Base-by-base conservation (phyloP, 2,797 vertebrate genomes). In the Lophura swinhoii region DNA sequence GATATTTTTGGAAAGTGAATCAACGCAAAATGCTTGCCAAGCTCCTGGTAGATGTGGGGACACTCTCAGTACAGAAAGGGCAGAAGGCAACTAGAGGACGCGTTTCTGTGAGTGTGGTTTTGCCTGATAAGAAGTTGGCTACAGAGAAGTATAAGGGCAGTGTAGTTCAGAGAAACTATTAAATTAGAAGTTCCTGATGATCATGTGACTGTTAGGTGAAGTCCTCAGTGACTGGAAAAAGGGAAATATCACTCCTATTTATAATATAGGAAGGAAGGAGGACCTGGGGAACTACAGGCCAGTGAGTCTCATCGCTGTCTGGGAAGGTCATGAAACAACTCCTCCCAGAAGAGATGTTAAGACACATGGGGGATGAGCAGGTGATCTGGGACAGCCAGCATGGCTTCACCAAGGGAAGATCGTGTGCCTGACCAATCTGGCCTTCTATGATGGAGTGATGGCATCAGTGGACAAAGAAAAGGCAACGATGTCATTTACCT, bases 51-150 rank as follows among this genome's bases (percentile, higher is more conserved):
- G 44, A 29, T 22, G 62, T 35, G 39, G 14, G 48, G 12, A 60
- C 43, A 21, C 66, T 96, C n/a, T 56, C 46, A 31, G 24, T 13
- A 24, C 31, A 73, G 75, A 85, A 93, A 88, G 78, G 48, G 44
- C 76, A 71, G 29, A 77, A 83, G 71, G 2, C 33, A 74, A 9
- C 35, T 60, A 11, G 49, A 68, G 87, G 62, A 46, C 66, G 22
- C 2, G 0, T 69, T 58, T 49, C 51, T 37, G 9, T 31, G 49
- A 21, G 49, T 0, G 0, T 31, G 41, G 26, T 21, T 85, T 63
- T 81, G 35, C 43, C 87, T 0, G 70, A 90, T 93, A 86, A 91
- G 89, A 86, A 60, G 46, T 33, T 86, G 70, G 46, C 80, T 48
- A 10, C 37, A 55, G 86, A 55, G 63, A 83, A 11, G 56, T 63